Evolutionary conservation across 2,113 vertebrate species (phyloP).

Genomic region (Clarias batrachus): DNA sequence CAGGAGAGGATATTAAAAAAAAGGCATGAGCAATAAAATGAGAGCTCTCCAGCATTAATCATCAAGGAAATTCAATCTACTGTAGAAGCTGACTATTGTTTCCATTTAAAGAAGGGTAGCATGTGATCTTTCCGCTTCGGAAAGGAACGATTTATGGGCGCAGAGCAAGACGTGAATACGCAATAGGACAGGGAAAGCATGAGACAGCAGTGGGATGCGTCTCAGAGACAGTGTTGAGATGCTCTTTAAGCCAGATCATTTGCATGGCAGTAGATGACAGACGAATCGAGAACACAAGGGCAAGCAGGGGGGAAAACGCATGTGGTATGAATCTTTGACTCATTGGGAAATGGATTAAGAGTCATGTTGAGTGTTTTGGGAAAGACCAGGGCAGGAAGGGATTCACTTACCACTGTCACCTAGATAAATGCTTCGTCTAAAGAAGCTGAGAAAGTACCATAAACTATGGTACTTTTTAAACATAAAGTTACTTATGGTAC

Average conservation of each 20-base stretch:
- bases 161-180: neutral
- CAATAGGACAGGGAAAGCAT: neutral
- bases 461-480: no score
- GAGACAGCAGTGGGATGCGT: neutral
- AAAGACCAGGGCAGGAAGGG: neutral
- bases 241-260: constrained; percentile 61
- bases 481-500: neutral
- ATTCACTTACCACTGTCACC: neutral
- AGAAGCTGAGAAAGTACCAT: neutral
- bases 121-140: neutral
- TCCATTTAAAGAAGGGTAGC: constrained; percentile 11
- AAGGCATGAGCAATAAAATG: constrained; percentile 23
- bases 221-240: neutral
- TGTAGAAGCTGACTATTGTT: constrained; percentile 23
- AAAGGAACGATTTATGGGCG: neutral
- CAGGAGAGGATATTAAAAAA: neutral
- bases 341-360: neutral
- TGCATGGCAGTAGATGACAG: constrained; percentile 17
- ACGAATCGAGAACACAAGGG: neutral
- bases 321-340: neutral
- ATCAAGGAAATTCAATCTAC: constrained; percentile 29
- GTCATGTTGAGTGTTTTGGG: neutral
- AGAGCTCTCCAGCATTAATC: constrained; percentile 36
- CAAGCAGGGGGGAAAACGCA: neutral
- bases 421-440: constrained; percentile 19